Base-by-base conservation (phyloP, 1,140 invertebrate genomes). In the Drosophila watanabei region DNA sequence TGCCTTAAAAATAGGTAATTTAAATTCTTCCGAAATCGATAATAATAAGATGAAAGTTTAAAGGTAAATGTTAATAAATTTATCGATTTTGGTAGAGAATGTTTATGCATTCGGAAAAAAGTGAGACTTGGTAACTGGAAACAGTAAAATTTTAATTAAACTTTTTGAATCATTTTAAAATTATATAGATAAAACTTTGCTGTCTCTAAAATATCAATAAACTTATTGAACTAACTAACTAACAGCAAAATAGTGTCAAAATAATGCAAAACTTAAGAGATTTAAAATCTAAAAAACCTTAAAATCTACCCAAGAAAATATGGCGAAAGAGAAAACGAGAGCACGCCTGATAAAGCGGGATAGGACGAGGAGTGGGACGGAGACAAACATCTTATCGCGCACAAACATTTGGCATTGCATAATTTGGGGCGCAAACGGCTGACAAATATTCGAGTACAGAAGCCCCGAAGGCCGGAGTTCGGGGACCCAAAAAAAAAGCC, bases 321-420 rank as follows among this genome's bases (percentile, higher is more conserved):
- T 6, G n/a, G 5, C 5, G 32, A 45, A 52, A 35, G 0, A 9
- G 1, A 48, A 68, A 48, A 16, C 13, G 4, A 5, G 35, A 54
- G n/a, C 16, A 9, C 2, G 1, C 4, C 30, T 33, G n/a, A 33
- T 52, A 33, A 52, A 52, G n/a, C n/a, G 10, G 30, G 58, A 37
- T 11, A 30, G 13, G 37, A 37, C 20, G 9, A n/a, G 16, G 16
- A 41, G 43, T 48, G 33, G 4, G 49, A 48, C 45, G 14, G 24
- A 65, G 14, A 28, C 45, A 60, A 33, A 24, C 39, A 30, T 32
- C 75, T 79, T 86, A 81, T 85, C 78, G 64, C 28, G 16, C 49
- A 48, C 52, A 76, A 72, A 58, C 65, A 83, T 69, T 79, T 79
- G 49, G 35, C 59, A 73, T 83, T 70, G 69, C 66, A 77, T 77